Evolutionary conservation across 2,113 vertebrate species (phyloP), one percentile per base, ranked within the genome.

Genomic region (Microcebus lehilahytsara): DNA sequence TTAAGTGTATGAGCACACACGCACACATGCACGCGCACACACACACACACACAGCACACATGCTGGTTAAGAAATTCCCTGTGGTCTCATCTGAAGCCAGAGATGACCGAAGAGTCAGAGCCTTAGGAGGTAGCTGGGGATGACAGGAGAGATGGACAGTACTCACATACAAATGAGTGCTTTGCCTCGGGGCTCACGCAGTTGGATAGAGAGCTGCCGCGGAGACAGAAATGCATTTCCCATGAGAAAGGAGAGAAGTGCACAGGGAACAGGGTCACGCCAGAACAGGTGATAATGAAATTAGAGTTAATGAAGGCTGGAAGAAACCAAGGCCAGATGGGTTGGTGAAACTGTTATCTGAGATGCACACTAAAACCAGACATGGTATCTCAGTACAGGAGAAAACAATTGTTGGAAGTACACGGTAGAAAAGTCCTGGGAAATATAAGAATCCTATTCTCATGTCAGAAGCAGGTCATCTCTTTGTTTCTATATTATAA

Each of bases 261-360:
- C 74, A 51, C 85, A 66, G 97, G 97, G 97, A 98, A 97, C 96
- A 85, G 97, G 98, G 98, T 99, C 98, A 98, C 96, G 96, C 97
- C 95, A 95, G 98, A 98, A 98, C 97, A 98, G 98, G 98, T 98
- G 98, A 98, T 98, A 98, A 98, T 98, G 97, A 98, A 98, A 98
- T 98, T 98, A 98, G 98, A 98, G 97, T 97, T 98, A 98, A 99
- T 98, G 98, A 98, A 98, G 97, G 98, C 98, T 97, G 98, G 96
- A 98, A 98, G 97, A 96, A 96, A 94, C 89, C 27, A 37, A 89
- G 91, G 91, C 97, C 98, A 98, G 98, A 98, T 98, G 98, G 97
- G 89, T 67, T 81, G 97, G 96, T 32, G 69, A 60, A 75, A 77
- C 89, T 85, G 89, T 80, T 87, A 93, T 89, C 85, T 87, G 95